Evolutionary conservation across 2,797 vertebrate species (phyloP).

Genomic region (Chiroxiphia lanceolata): DNA sequence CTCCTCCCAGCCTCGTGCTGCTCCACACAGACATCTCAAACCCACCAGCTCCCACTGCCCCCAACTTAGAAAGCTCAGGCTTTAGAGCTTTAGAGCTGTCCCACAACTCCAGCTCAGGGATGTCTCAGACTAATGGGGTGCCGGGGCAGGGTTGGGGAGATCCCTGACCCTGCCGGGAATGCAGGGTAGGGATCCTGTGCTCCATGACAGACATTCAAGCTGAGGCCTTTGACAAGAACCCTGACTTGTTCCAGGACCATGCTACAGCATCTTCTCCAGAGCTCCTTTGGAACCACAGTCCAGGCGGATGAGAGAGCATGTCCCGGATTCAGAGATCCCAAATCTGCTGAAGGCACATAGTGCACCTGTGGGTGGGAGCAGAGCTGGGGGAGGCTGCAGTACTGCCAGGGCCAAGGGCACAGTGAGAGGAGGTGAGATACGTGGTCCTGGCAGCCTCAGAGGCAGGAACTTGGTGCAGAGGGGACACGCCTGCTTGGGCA

Average conservation of each 20-base stretch:
- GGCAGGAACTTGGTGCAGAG: too few species aligned
- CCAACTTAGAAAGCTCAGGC: neutral
- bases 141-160: neutral
- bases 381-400: too few species aligned
- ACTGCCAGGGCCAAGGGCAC: too few species aligned
- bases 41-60: neutral
- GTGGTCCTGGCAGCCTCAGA: too few species aligned
- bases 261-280: too few species aligned
- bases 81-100: neutral
- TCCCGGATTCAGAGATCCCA: neutral
- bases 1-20: conserved; percentile 9
- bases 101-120: neutral
- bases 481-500: neutral
- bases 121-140: neutral
- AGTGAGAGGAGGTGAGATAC: too few species aligned
- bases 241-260: too few species aligned
- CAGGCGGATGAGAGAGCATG: neutral
- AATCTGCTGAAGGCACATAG: too few species aligned
- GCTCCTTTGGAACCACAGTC: too few species aligned
- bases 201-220: too few species aligned
- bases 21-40: neutral
- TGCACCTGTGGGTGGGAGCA: neutral
- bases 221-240: too few species aligned
- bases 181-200: too few species aligned
- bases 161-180: neutral